Evolutionary conservation across 2,113 vertebrate species (phyloP), one percentile per base, ranked within the genome.

Genomic region (Corythornis vintsioides): DNA sequence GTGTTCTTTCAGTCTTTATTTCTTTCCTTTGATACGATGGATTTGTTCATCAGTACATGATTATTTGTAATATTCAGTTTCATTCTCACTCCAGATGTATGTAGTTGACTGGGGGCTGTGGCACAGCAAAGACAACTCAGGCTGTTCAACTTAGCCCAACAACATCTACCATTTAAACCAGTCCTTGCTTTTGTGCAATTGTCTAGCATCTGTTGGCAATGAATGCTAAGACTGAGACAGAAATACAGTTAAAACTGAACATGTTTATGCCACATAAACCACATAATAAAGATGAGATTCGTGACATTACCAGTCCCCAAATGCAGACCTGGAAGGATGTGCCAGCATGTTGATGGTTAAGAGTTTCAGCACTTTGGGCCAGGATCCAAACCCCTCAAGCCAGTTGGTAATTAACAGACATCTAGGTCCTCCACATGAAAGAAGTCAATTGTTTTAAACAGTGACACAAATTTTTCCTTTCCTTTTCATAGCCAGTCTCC

Each of bases 391-490:
- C 60, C 80, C 53, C 75, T 96, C 78, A 91, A 85, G 71, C 84
- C 78, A 87, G 84, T 61, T 89, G 78, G 92, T 89, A 96, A 95
- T 95, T 96, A 96, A 94, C 89, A 93, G 96, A 89, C 76, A 96
- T 94, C 89, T 83, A 95, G 84, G 91, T 91, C 92, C 87, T 87
- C 72, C 84, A 94, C 67, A 89, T 96, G 96, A 96, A 96, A 94
- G 95, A 88, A 73, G 82, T 18, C 91, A 88, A 92, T 96, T 96
- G 94, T 95, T 50, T 92, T 88, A 76, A 93, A 91, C 33, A 66
- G 60, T 77, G 82, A 96, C 94, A 96, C 89, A 91, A 89, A 61
- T 87, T 96, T 90, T 95, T 83, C 84, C 89, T 80, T 87, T 90
- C 50, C 77, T 85, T 79, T 94, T 90, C 78, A 71, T 47, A 78